These are phyloP conservation scores for Rhynchotus rufescens DNA, from an alignment of 2,797 vertebrate genomes.

Conservation along the genomic window DNA sequence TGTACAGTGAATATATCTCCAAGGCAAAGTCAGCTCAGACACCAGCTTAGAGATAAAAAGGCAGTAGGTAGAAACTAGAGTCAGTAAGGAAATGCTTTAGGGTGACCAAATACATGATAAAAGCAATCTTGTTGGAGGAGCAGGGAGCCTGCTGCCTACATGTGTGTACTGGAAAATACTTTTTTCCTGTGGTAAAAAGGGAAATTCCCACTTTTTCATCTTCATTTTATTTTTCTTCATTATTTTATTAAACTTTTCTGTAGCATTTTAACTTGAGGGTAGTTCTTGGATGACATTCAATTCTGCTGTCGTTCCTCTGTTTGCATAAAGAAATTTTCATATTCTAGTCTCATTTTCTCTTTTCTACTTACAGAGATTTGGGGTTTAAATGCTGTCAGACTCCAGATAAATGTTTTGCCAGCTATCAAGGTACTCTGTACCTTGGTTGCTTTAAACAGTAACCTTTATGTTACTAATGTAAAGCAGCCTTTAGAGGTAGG, in stretches of 20 bases:
- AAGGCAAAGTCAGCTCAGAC: not conserved
- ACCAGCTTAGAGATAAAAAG: not conserved
- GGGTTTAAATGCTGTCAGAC: slow-evolving; percentile 7
- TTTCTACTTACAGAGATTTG: slow-evolving; percentile 1
- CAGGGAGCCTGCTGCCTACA: not conserved
- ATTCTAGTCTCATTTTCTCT: not conserved
- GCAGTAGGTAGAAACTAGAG: not conserved
- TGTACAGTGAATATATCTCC: not conserved
- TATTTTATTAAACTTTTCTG: not conserved
- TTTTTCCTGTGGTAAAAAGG: not conserved
- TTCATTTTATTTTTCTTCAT: not conserved
- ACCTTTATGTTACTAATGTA: not conserved
- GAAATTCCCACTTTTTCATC: not conserved
- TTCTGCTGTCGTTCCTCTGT: slow-evolving; percentile 7
- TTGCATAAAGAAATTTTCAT: not conserved
- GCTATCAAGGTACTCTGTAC: not conserved
- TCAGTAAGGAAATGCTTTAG: not conserved
- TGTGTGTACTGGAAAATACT: not conserved
- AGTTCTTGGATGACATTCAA: slow-evolving; percentile 6
- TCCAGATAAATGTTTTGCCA: slow-evolving; percentile 27
- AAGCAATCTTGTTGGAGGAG: not conserved
- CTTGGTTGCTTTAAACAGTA: not conserved
- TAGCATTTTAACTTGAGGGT: not conserved
- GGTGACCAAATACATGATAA: not conserved
- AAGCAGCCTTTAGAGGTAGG: not conserved